Conservation (phyloP, 2,113 vertebrate species). For the Malurus alboscapulatus region DNA sequence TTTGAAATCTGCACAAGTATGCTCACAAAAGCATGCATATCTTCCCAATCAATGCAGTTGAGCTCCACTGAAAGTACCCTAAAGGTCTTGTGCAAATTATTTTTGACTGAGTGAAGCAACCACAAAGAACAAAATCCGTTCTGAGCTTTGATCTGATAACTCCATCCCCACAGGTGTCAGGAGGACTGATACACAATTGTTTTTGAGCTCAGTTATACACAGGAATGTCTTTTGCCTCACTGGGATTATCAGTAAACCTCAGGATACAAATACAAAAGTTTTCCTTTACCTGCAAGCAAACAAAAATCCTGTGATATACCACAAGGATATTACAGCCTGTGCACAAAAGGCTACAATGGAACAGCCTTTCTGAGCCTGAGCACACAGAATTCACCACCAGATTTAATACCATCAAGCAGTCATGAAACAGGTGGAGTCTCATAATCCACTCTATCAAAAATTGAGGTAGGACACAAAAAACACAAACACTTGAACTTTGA, state of each 20-base stretch:
- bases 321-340: neutral
- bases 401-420: neutral
- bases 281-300: neutral
- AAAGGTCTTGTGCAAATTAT: constrained; percentile 24
- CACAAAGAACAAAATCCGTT: constrained; percentile 6
- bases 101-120: constrained; percentile 30
- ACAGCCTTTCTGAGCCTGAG: neutral
- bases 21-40: constrained; percentile 1
- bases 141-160: constrained; percentile 10
- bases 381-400: neutral
- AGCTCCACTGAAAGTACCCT: constrained; percentile 6
- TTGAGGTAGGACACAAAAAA: neutral
- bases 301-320: neutral
- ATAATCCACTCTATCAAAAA: neutral
- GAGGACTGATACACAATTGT: neutral
- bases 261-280: neutral
- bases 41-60: constrained; percentile 23
- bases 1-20: constrained; percentile 36
- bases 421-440: neutral
- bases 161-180: constrained; percentile 18
- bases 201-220: neutral
- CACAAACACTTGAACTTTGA: neutral
- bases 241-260: neutral
- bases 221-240: neutral
- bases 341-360: neutral